phyloP scores from a whole-genome alignment of 2,113 vertebrate genomes.

The Rhineura floridana region DNA sequence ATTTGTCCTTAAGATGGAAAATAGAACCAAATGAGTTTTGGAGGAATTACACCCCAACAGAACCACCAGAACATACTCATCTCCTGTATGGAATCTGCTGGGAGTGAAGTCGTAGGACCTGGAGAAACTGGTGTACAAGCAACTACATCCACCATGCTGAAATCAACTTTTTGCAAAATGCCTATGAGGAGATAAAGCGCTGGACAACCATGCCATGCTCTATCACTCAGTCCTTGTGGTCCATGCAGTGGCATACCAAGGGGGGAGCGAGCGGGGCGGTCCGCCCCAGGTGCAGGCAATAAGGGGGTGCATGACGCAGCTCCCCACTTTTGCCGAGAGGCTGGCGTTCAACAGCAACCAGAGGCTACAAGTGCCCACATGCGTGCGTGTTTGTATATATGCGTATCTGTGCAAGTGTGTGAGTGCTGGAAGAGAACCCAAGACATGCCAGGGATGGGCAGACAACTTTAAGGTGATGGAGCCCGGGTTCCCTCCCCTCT shows the following conservation, averaged over 20 bases:
- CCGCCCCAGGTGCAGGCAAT: too few species aligned
- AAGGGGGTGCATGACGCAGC: too few species aligned
- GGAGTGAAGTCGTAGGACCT: background rate
- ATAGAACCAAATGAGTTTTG: constrained; percentile 59
- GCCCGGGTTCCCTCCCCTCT: too few species aligned
- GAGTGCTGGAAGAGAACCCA: too few species aligned
- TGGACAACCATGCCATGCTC: constrained; percentile 32
- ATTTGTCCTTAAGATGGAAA: constrained; percentile 62
- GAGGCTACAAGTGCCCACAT: too few species aligned
- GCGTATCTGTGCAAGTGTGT: too few species aligned
- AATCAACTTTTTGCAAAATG: constrained; percentile 68
- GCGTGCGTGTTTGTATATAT: too few species aligned
- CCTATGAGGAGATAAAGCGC: background rate
- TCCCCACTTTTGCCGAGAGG: too few species aligned
- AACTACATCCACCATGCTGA: constrained; percentile 46
- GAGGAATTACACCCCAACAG: constrained; percentile 36
- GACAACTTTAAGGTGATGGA: too few species aligned
- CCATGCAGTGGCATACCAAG: constrained; percentile 53
- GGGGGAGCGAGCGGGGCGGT: too few species aligned
- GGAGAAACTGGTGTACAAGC: constrained; percentile 51
- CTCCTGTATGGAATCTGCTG: constrained; percentile 71
- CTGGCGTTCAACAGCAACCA: too few species aligned
- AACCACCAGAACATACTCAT: constrained; percentile 24
- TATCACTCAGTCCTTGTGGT: constrained; percentile 68
- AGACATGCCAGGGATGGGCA: too few species aligned